Evolutionary conservation across 2,797 vertebrate species (phyloP).

Genomic region (Pipistrellus kuhlii): DNA sequence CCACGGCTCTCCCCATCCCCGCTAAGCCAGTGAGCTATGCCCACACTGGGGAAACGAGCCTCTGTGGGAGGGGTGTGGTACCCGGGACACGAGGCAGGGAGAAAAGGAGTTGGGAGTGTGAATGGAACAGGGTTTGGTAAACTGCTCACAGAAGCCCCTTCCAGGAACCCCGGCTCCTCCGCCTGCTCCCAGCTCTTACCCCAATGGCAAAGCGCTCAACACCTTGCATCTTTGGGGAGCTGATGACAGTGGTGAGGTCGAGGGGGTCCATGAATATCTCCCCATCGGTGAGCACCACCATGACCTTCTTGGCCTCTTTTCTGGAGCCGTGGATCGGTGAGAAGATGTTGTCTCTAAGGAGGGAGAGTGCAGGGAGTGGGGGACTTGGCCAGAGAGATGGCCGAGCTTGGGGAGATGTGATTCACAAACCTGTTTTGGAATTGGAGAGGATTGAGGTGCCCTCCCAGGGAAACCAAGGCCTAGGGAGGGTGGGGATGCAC

Average conservation of each 20-base stretch:
- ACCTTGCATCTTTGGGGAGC: slow-evolving; percentile 82
- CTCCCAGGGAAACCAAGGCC: neutral
- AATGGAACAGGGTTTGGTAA: neutral
- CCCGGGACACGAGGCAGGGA: neutral
- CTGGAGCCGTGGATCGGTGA: slow-evolving; percentile 86
- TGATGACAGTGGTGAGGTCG: slow-evolving; percentile 84
- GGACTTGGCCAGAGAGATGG: neutral
- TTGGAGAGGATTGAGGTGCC: neutral
- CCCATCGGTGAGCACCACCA: slow-evolving; percentile 91
- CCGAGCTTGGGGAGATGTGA: neutral
- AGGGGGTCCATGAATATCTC: slow-evolving; percentile 84
- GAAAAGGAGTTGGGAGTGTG: neutral
- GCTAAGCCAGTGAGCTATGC: neutral
- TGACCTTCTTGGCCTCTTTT: slow-evolving; percentile 86
- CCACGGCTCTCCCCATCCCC: neutral
- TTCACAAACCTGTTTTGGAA: slow-evolving; percentile 16
- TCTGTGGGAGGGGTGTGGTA: neutral
- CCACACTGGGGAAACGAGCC: neutral
- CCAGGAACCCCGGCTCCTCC: neutral
- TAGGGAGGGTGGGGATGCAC: neutral
- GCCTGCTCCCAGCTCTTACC: slow-evolving; percentile 79
- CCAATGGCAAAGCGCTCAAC: slow-evolving; percentile 89
- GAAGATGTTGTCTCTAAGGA: slow-evolving; percentile 88
- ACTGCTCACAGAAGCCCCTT: neutral
- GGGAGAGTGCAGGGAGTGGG: slow-evolving; percentile 13